Conservation (phyloP, 2,797 vertebrate genomes). For the Gadopsis marmoratus region DNA sequence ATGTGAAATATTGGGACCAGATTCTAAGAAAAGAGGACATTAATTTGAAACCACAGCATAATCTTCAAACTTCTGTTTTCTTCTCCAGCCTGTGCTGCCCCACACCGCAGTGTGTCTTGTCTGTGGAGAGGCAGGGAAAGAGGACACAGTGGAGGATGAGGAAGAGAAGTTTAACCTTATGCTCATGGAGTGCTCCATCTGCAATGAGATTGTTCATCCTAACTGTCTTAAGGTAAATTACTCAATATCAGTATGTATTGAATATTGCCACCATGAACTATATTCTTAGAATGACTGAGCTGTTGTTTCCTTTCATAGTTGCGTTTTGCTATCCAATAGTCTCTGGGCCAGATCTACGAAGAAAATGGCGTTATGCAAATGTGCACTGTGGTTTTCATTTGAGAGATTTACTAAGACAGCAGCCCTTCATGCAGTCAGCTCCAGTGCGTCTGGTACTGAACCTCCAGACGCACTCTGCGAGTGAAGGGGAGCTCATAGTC, state of each 20-base stretch:
- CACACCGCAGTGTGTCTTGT: slow-evolving; percentile 96
- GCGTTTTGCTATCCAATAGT: background rate
- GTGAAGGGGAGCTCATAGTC: background rate
- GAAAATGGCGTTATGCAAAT: background rate
- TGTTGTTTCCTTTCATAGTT: background rate
- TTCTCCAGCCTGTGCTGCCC: slow-evolving; percentile 91
- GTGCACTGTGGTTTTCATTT: background rate
- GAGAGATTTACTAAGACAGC: background rate
- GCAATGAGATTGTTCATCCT: slow-evolving; percentile 97
- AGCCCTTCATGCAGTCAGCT: background rate
- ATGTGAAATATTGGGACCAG: background rate
- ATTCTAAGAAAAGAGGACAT: background rate
- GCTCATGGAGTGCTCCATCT: slow-evolving; percentile 99
- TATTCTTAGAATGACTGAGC: background rate
- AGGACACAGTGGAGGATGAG: slow-evolving; percentile 94
- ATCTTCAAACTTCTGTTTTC: background rate
- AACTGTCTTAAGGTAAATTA: slow-evolving; percentile 93
- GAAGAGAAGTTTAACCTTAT: slow-evolving; percentile 95
- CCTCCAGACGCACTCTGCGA: background rate
- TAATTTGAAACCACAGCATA: background rate
- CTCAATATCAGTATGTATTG: background rate
- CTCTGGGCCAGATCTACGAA: background rate
- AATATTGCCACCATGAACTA: background rate
- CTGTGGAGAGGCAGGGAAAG: slow-evolving; percentile 96
- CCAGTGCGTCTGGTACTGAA: background rate